Evolutionary conservation across 1,140 invertebrate species (phyloP), one percentile per base, ranked within the genome.

Genomic region (Carposina sasakii): DNA sequence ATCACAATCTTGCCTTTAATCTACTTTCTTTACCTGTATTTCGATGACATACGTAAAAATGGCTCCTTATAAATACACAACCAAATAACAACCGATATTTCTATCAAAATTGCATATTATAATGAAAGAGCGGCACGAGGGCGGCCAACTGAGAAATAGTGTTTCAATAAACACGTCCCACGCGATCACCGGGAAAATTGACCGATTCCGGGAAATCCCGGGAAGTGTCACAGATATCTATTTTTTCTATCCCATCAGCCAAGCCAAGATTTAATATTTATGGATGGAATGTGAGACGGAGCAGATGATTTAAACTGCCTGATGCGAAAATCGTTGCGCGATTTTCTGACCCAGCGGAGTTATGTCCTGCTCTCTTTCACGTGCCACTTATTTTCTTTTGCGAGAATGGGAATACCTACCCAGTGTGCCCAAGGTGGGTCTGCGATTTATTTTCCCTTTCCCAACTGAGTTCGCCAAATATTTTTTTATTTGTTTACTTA

Each of bases 261-360:
- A 54, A 71, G 65, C 57, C 72, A 69, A 74, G 64, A 77, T 79
- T 83, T 83, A 81, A 83, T 83, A 83, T 83, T 83, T 81, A 83
- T 81, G 73, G 77, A 74, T 73, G 74, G 76, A 83, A 79, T 81
- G 76, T 83, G 71, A 79, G 67, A 69, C 76, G 63, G 64, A 68
- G 74, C 76, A 68, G 46, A 81, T 81, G 79, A 83, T 83, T 83
- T 81, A 83, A 83, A 81, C 65, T 75, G 73, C 71, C 74, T 74
- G 72, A 83, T 76, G 79, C 78, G 73, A 67, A 79, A 83, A 79
- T 76, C 63, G 69, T 74, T 69, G 52, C 63, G 78, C 67, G 76
- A 81, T 79, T 83, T 79, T 78, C 76, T 79, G 79, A 79, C 72
- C 79, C 71, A 73, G 54, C 74, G 74, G 67, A 76, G 71, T 76